Evolutionary conservation across 2,888 invertebrate species (phyloP), one percentile per base, ranked within the genome.

Genomic region (Neoaliturus tenellus): DNA sequence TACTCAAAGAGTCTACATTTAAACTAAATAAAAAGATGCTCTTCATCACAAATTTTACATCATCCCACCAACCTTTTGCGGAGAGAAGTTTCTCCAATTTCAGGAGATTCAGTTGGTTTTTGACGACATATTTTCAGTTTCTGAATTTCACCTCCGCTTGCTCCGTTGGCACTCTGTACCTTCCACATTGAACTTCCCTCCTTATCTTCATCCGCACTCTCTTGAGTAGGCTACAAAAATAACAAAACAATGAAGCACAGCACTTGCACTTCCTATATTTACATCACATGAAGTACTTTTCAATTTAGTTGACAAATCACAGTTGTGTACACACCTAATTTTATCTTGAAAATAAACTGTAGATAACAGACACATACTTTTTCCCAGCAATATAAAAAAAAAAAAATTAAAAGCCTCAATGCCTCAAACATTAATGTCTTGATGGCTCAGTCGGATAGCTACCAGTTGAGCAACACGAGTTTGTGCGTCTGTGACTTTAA

Each of bases 101-200:
- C 87, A 23, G 86, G 85, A 14, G 86, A 85, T 51, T 88, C 87
- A 6, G 87, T 83, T 17, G 87, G 86, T 48, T 87, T 85, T 48
- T 87, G 87, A n/a, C 87, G 85, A 84, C 88, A 88, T 28, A 88
- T 87, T 82, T 88, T 88, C 39, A 88, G 84, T 82, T 88, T 88
- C 69, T 88, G 88, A 35, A 88, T 87, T 84, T 88, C 88, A 17
- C 88, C 88, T 69, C 73, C 73, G 51, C 87, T 88, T 25, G 87
- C 86, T 20, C 88, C 91, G 86, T 91, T 91, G 0, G 91, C 90
- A 86, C 91, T 90, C 78, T 91, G 90, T 8, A 91, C 91, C 89
- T 91, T 91, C 91, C 91, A 92, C 28, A 91, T 90, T 3, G 90
- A 90, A 28, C 89, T 90, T 39, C 86, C 88, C 82, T 89, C 89